Percentiles rank a stretch among this genome's conserved stretches.
Conservation (phyloP, 2,113 vertebrate species). For the Nyctibius bracteatus region DNA sequence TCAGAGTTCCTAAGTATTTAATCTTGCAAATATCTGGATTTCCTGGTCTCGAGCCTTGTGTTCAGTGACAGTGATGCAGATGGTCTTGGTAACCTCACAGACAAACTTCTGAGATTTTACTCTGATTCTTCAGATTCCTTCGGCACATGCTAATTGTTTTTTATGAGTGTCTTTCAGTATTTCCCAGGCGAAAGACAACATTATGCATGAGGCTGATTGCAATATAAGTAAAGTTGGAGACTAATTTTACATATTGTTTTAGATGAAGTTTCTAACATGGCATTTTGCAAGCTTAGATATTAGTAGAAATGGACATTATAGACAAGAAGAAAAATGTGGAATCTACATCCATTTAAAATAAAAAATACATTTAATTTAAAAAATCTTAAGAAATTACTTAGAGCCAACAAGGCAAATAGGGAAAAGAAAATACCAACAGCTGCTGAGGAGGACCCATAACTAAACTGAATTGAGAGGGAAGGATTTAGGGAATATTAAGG, state of each 20-base stretch:
- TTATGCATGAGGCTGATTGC: not conserved
- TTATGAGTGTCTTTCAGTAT: not conserved
- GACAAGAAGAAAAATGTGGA: not conserved
- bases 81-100: slow-evolving; percentile 38
- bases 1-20: not conserved
- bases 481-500: not conserved
- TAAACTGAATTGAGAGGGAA: not conserved
- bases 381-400: not conserved
- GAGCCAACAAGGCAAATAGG: not conserved
- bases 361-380: not conserved
- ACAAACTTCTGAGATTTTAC: not conserved
- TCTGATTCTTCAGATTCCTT: not conserved
- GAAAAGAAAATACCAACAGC: not conserved
- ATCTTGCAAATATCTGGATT: slow-evolving; percentile 25
- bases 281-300: not conserved
- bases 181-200: not conserved
- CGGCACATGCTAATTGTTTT: not conserved
- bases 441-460: not conserved
- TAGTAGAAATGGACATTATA: not conserved
- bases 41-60: slow-evolving; percentile 31
- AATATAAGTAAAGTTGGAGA: not conserved
- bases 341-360: not conserved
- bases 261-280: not conserved
- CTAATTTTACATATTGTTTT: not conserved
- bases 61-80: slow-evolving; percentile 39